Conservation (phyloP, 2,888 invertebrate species). For the Emmelina monodactyla region DNA sequence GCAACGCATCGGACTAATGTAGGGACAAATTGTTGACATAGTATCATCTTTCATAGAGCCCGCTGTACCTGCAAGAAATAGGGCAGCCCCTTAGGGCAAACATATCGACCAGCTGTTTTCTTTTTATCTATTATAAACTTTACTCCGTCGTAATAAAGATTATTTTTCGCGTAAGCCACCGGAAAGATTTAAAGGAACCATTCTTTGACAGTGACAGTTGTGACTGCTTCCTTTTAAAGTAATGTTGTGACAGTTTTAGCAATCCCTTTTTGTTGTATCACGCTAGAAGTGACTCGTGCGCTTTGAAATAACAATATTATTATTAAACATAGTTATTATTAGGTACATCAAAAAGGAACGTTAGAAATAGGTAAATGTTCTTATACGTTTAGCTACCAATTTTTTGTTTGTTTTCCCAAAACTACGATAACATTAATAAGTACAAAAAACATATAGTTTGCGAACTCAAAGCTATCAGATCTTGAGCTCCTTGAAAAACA, state of each 20-base stretch:
- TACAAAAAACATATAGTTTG: slow-evolving; percentile 41
- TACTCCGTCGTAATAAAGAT: slow-evolving; percentile 15
- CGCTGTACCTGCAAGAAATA: slow-evolving; percentile 42
- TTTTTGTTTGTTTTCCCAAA: too few species aligned
- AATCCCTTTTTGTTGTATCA: neutral
- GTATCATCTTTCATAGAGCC: slow-evolving; percentile 58
- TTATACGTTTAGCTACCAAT: too few species aligned
- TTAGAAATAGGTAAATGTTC: neutral
- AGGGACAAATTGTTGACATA: slow-evolving; percentile 60
- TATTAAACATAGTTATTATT: too few species aligned
- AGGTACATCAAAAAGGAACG: neutral
- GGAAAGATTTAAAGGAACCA: too few species aligned
- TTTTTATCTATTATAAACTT: slow-evolving; percentile 23
- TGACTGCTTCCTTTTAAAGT: slow-evolving; percentile 32
- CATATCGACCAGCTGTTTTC: slow-evolving; percentile 14
- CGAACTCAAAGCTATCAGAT: slow-evolving; percentile 49
- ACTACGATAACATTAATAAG: too few species aligned
- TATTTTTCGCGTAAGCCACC: neutral
- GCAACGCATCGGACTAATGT: slow-evolving; percentile 45
- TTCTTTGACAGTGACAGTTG: slow-evolving; percentile 37
- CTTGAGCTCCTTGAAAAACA: slow-evolving; percentile 29
- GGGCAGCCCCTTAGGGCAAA: slow-evolving; percentile 23
- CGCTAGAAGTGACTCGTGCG: slow-evolving; percentile 37
- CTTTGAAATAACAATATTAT: slow-evolving; percentile 45
- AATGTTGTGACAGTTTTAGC: slow-evolving; percentile 25